These are phyloP conservation scores for Hippopotamus amphibius DNA, from an alignment of 2,113 vertebrate genomes.

Conservation along the genomic window DNA sequence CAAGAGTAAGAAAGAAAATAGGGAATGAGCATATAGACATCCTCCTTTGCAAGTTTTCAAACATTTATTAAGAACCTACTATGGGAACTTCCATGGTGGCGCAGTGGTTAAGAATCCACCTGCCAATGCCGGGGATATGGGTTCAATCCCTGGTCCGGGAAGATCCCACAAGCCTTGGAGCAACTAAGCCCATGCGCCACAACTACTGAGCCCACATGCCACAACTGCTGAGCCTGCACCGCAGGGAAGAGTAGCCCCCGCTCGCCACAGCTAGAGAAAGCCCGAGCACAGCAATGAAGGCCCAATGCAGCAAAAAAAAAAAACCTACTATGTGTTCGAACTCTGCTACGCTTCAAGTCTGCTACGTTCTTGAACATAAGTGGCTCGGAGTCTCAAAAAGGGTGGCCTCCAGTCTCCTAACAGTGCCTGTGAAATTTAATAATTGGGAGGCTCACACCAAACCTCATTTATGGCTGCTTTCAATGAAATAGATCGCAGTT, in stretches of 20 bases:
- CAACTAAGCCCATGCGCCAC: no score
- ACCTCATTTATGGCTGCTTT: conserved; percentile 70
- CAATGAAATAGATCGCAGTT: conserved; percentile 82
- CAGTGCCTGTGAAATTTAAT: conserved; percentile 69
- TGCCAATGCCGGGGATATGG: no score
- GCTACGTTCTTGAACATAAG: not conserved
- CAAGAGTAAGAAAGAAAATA: not conserved
- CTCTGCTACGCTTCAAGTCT: not conserved
- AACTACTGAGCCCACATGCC: no score
- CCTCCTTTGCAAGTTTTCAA: not conserved
- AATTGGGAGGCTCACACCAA: conserved; percentile 66
- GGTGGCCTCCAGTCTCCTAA: conserved; percentile 43
- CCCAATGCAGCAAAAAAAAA: not conserved
- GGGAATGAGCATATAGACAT: not conserved
- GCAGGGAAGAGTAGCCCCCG: no score
- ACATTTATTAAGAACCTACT: conserved; percentile 41
- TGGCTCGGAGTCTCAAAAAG: not conserved
- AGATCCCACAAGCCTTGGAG: no score
- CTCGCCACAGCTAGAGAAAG: no score
- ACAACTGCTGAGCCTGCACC: no score
- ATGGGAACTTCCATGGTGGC: no score
- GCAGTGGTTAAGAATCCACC: no score
- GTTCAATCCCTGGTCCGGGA: no score
- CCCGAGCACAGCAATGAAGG: no score
- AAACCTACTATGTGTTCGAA: conserved; percentile 13